These are phyloP conservation scores for Pristionchus fissidentatus DNA, from an alignment of 2,888 invertebrate genomes.

Conservation along the genomic window DNA sequence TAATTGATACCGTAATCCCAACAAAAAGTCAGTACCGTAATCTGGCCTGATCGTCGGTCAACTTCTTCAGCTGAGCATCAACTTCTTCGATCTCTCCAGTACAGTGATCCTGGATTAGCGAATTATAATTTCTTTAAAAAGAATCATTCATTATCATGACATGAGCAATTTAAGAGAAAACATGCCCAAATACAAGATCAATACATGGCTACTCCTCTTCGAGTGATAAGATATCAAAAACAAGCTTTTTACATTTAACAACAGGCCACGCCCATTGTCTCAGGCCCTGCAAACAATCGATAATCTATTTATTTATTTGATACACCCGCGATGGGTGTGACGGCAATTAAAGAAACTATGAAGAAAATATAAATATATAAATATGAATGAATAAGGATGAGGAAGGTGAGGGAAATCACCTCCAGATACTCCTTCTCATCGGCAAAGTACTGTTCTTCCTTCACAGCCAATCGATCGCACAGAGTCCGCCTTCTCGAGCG, in stretches of 20 bases:
- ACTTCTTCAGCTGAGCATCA: conserved; percentile 43
- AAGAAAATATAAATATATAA: background rate
- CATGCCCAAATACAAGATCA: too few species aligned
- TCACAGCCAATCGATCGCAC: background rate
- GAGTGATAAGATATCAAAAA: too few species aligned
- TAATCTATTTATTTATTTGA: too few species aligned
- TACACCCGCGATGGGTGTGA: too few species aligned
- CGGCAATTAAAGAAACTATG: too few species aligned
- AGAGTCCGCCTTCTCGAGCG: background rate
- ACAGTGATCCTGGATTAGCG: conserved; percentile 53
- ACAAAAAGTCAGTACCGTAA: conserved; percentile 20
- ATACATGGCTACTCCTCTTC: too few species aligned
- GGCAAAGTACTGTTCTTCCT: conserved; percentile 18
- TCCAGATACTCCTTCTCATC: conserved; percentile 42
- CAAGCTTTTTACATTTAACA: too few species aligned
- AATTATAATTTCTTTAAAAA: too few species aligned
- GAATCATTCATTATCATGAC: background rate
- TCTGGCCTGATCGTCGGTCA: conserved; percentile 48
- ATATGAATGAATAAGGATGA: background rate
- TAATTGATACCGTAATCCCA: too few species aligned
- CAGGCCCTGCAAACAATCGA: too few species aligned
- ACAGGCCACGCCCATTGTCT: too few species aligned
- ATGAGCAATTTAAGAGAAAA: too few species aligned
- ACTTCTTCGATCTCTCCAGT: conserved; percentile 50
- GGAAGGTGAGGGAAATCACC: background rate